Evolutionary conservation across 2,113 vertebrate genomes (phyloP), one percentile per base, ranked within the genome.

Genomic region (Pterocles burchelli): DNA sequence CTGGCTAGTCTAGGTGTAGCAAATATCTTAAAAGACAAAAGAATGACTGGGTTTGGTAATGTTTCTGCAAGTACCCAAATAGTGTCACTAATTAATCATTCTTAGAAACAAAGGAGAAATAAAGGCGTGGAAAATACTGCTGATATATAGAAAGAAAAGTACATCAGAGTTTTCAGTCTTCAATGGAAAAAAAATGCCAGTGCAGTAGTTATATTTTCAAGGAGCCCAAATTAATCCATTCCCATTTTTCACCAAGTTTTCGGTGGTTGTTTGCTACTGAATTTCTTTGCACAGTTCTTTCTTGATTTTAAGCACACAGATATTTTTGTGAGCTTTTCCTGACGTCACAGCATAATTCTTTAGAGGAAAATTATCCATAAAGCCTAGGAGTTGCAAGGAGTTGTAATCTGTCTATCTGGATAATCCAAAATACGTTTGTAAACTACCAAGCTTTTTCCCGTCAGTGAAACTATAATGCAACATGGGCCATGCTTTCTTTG

Each of bases 51-150:
- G 48, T 54, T 62, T 92, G 90, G 61, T 25, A 65, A 68, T 46
- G 65, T 46, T 92, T 52, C 81, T 85, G 38, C 66, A 65, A 21
- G 81, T 34, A 51, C 73, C 29, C 34, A 17, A 22, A n/a, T 4
- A 46, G 45, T 92, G 70, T 84, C 66, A 63, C 57, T 78, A 59
- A 73, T 89, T 94, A 83, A 80, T 75, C 57, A 61, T 36, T 45
- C 83, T 43, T 76, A 88, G 62, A 80, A 90, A 96, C 87, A 86
- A 48, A 87, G 46, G 68, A 78, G 65, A 62, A 90, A 54, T 31
- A 33, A 54, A 95, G 77, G 71, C 72, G 55, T 36, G 84, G 76
- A 41, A 93, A 95, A 75, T 29, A 49, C 20, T 49, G 17, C 49
- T 38, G 16, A 49, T 84, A 51, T 41, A 71, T 34, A 33, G 67